Evolutionary conservation across 2,113 vertebrate genomes (phyloP), one percentile per base, ranked within the genome.

Genomic region (Acinonyx jubatus): DNA sequence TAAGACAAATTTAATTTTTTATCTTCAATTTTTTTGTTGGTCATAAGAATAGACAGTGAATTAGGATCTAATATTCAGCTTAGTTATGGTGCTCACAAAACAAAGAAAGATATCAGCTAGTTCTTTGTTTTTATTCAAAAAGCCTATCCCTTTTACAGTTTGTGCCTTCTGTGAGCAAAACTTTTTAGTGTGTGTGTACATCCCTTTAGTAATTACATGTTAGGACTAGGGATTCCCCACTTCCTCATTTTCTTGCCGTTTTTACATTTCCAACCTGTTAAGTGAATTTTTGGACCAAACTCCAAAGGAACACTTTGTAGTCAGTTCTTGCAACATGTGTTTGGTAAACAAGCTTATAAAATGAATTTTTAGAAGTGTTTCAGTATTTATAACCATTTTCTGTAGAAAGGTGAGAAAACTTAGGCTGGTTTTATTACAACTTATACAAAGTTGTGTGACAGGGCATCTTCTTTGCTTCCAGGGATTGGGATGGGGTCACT

Each of bases 241-340:
- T 96, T 93, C 23, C 36, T 76, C 61, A 91, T 84, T 90, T 89
- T 69, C 89, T 87, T 95, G 50, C 66, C 82, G 52, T 65, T 98
- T 97, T 92, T 81, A 95, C 86, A 94, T 84, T 97, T 97, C n/a
- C 71, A 91, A 73, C 52, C 96, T 90, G 65, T 66, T 83, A 76
- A 96, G 73, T 94, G 61, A 97, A 78, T 96, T 95, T 97, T 91
- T 97, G 99, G 98, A 99, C 98, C 99, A 99, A 98, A 98, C 98
- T 98, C 97, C 96, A 78, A 41, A 7, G 38, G 38, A 74, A 74
- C 12, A 36, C 41, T 74, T 74, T 74, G 23, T 74, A 96, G 69
- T 90, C 18, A 91, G 81, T 91, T 94, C 94, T 96, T 98, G 29
- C 15, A 63, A 94, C 94, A 25, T 33, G 0, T 88, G 74, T 98